Base-by-base conservation (phyloP, 2,797 vertebrate species). In the Kryptopterus vitreolus region DNA sequence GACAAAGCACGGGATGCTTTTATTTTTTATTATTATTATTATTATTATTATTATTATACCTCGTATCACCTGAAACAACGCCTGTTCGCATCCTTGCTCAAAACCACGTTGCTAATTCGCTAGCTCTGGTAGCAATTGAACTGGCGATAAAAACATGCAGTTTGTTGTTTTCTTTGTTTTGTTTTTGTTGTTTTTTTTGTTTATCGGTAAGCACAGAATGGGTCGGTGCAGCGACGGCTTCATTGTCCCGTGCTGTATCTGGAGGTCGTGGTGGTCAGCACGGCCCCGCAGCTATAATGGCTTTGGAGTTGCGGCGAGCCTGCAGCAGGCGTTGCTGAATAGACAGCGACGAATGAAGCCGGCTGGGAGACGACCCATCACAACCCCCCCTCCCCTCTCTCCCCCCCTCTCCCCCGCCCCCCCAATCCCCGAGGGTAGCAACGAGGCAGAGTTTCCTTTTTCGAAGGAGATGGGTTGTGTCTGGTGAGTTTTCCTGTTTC, bases 1-100 rank as follows among this genome's bases (percentile, higher is more conserved):
- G 85, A 87, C 81, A 77, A 83, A 83, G 68, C 31, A 80, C 72
- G 31, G 69, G 71, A 66, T 29, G 59, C 74, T 74, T 81, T 81
- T 85, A 76, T 81, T 90, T n/a, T n/a, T n/a, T n/a, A n/a, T n/a
- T n/a, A n/a, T n/a, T n/a, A n/a, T n/a, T n/a, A n/a, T n/a, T n/a
- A n/a, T n/a, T n/a, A n/a, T n/a, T n/a, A n/a, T n/a, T n/a, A n/a
- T n/a, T n/a, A n/a, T n/a, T n/a, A n/a, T n/a, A n/a, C 90, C 88
- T 86, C 87, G 73, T 79, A 65, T 46, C 77, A 75, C 68, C 86
- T 84, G 68, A 12, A 68, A 72, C 70, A 81, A 70, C 13, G 38
- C 65, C 38, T 16, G 12, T 46, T 26, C 46, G 63, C 11, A 46
- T 52, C 46, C 16, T 29, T n/a, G 68, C 12, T 46, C 68, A 15